Percentiles rank a stretch among this genome's conserved stretches.
phyloP scores from a whole-genome alignment of 2,888 invertebrate genomes.

The Syritta pipiens region DNA sequence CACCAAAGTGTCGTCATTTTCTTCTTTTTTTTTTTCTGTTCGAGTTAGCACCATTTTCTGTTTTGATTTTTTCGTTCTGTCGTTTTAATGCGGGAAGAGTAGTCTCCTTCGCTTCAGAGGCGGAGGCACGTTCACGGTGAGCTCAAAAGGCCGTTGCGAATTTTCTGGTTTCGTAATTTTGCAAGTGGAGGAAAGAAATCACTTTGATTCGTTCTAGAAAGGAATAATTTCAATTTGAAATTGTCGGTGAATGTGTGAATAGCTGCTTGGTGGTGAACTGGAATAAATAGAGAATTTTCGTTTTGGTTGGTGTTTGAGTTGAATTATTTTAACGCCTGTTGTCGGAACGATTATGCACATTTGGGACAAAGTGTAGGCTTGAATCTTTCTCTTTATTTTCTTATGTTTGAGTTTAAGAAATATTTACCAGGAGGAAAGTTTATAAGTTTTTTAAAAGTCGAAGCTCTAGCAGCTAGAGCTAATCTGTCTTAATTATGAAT shows the following conservation, averaged over 20 bases:
- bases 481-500: too few species aligned
- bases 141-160: conserved; percentile 57
- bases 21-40: conserved; percentile 17
- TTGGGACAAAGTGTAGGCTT: too few species aligned
- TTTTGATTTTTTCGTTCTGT: conserved; percentile 6
- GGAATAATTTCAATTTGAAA: conserved; percentile 65
- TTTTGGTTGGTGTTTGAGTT: too few species aligned
- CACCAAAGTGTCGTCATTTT: conserved; percentile 55
- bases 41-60: conserved; percentile 43
- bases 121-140: conserved; percentile 42
- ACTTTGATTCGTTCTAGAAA: conserved; percentile 67
- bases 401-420: too few species aligned
- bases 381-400: too few species aligned
- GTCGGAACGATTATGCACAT: too few species aligned
- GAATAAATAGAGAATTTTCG: background rate
- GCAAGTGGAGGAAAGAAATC: conserved; percentile 61
- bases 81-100: background rate
- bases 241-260: conserved; percentile 64
- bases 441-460: too few species aligned
- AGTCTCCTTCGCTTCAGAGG: too few species aligned
- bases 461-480: too few species aligned
- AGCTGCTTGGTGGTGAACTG: background rate
- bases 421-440: too few species aligned
- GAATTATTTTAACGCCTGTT: too few species aligned
- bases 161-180: conserved; percentile 64